Evolutionary conservation across 2,113 vertebrate genomes (phyloP).

Genomic region (Cairina moschata): DNA sequence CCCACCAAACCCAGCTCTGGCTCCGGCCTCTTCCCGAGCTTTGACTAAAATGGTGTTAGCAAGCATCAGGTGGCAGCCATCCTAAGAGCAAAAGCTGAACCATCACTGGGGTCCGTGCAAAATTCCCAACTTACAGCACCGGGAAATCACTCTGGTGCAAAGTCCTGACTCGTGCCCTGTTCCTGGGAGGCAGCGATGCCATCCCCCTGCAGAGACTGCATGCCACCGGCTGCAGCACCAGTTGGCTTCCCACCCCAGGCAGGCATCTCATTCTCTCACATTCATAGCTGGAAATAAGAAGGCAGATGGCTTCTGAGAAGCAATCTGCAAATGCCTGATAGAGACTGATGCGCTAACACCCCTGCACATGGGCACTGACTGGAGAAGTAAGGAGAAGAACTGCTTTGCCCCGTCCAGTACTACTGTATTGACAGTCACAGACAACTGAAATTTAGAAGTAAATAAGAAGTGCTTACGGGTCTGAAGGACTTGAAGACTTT

Average conservation of each 20-base stretch:
- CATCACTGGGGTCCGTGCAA: neutral
- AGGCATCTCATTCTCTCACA: constrained; percentile 22
- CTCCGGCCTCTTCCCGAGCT: neutral
- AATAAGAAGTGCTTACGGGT: constrained; percentile 84
- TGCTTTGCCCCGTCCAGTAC: neutral
- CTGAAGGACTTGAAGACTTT: constrained; percentile 99
- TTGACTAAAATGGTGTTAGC: neutral
- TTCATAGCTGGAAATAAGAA: constrained; percentile 38
- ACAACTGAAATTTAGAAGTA: neutral
- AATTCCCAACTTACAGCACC: neutral
- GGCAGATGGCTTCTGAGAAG: constrained; percentile 42
- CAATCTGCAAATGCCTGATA: neutral
- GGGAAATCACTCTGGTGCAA: neutral
- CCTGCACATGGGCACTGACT: neutral
- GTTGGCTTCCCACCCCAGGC: neutral
- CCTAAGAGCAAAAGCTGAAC: neutral
- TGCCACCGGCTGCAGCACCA: neutral
- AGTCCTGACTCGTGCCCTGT: neutral
- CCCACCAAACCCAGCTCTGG: neutral
- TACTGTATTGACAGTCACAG: neutral
- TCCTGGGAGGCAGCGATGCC: neutral
- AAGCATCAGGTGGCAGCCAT: neutral
- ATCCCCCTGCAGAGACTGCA: no score
- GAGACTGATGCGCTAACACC: neutral
- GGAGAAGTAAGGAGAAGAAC: neutral